Percentiles rank a stretch among this genome's conserved stretches.
These are phyloP conservation scores for Sphecodes monilicornis DNA, from an alignment of 2,888 invertebrate species.

Conservation along the genomic window DNA sequence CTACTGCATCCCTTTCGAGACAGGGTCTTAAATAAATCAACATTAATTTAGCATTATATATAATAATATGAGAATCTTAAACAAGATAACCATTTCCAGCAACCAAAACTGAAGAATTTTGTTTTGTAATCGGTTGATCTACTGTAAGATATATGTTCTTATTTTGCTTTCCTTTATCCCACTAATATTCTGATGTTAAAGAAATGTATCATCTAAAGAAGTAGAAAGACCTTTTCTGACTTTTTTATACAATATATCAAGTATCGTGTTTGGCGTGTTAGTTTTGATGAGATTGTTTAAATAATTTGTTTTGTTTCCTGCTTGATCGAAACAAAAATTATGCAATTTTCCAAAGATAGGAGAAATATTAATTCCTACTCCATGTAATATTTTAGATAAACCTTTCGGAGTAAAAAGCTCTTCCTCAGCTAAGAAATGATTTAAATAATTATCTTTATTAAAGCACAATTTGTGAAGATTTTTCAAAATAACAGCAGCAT, in stretches of 20 bases:
- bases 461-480: conserved; percentile 77
- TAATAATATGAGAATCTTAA: too few relatives aligned
- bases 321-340: conserved; percentile 67
- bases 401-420: conserved; percentile 75
- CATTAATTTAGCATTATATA: too few relatives aligned
- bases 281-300: conserved; percentile 57
- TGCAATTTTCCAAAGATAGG: conserved; percentile 61
- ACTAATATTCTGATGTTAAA: conserved; percentile 21
- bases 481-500: conserved; percentile 72
- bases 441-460: conserved; percentile 72
- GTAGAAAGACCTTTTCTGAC: conserved; percentile 60
- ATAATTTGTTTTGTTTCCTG: conserved; percentile 76
- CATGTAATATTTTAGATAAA: conserved; percentile 62
- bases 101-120: too few relatives aligned
- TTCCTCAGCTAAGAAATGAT: conserved; percentile 70
- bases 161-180: too few relatives aligned
- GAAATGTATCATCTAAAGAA: not conserved
- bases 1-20: too few relatives aligned
- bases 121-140: too few relatives aligned
- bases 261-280: too few relatives aligned
- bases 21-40: too few relatives aligned
- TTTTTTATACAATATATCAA: conserved; percentile 49
- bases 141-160: too few relatives aligned
- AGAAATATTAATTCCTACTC: conserved; percentile 63
- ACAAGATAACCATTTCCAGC: too few relatives aligned